Conservation (phyloP, 2,113 vertebrate species). For the Lepidothrix coronata region DNA sequence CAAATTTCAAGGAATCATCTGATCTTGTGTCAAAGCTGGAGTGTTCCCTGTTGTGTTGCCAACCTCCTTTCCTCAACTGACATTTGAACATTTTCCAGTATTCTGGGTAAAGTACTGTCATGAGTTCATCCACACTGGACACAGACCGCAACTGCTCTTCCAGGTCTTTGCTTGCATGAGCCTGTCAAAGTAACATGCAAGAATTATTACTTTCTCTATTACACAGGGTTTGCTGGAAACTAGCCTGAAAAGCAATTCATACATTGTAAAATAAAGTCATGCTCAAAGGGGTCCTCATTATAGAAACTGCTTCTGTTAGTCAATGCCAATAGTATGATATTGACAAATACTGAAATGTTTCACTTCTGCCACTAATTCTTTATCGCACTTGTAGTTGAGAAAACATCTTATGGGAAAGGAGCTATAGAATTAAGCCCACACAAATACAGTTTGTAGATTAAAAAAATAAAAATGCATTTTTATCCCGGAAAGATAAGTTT, state of each 20-base stretch:
- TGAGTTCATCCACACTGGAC: constrained; percentile 94
- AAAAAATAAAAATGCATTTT: not conserved
- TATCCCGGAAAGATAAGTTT: not conserved
- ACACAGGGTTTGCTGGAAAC: not conserved
- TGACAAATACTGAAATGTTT: not conserved
- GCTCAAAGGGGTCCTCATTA: not conserved
- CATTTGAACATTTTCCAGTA: constrained; percentile 94
- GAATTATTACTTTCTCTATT: not conserved
- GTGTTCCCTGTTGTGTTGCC: constrained; percentile 69
- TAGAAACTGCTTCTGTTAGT: not conserved
- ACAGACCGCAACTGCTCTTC: constrained; percentile 89
- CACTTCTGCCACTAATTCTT: not conserved
- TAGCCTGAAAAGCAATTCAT: not conserved
- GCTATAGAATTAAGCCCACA: not conserved
- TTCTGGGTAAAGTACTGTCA: constrained; percentile 91
- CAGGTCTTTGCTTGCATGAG: constrained; percentile 80
- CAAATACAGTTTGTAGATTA: not conserved
- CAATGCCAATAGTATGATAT: not conserved
- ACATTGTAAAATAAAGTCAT: not conserved
- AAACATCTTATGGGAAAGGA: not conserved
- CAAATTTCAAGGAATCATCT: constrained; percentile 83
- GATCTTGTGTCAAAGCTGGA: constrained; percentile 63
- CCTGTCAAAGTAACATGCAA: constrained; percentile 74
- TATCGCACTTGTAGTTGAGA: not conserved
- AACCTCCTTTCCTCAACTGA: constrained; percentile 80